Evolutionary conservation across 2,797 vertebrate genomes (phyloP), one percentile per base, ranked within the genome.

Genomic region (Poecilia velifera): DNA sequence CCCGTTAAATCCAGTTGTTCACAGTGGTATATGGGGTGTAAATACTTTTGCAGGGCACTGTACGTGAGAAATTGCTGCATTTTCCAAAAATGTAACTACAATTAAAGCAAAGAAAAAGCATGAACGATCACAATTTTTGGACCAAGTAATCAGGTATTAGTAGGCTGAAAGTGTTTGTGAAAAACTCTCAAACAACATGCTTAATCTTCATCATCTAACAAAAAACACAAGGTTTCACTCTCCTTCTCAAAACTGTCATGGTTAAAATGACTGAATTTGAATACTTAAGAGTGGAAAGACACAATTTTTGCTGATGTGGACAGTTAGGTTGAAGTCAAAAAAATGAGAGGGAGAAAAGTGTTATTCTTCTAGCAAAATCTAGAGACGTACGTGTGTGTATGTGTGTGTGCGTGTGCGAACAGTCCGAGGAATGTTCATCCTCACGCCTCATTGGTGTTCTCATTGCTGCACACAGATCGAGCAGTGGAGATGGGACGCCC

Each of bases 381-480:
- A n/a, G 64, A 88, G 87, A 79, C 87, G 81, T 73, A 79, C 89
- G 90, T 91, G 90, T 92, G 92, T 87, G 90, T 34, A 34, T 91
- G 91, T 86, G 89, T 91, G 82, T 74, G 81, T 87, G 90, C 91
- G 90, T 92, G 92, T 88, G 92, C 91, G 91, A 92, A 92, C 87
- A 82, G 92, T 47, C 82, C 82, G 78, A 94, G 94, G 95, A 96
- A 96, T 96, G 94, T 96, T 94, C 95, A 85, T 93, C 93, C 94
- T 94, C 92, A 95, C 92, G 95, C 93, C 94, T 96, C 95, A 95
- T 94, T 96, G 93, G 91, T 86, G 92, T 93, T 94, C 93, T 87
- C 88, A 92, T 93, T 90, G 90, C 90, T 81, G 89, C 57, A 85
- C 77, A 72, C 83, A 77, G 87, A 91, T 94, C 82, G 85, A 90